Evolutionary conservation across 1,140 invertebrate genomes (phyloP), one percentile per base, ranked within the genome.

Genomic region (Hycleus cichorii): DNA sequence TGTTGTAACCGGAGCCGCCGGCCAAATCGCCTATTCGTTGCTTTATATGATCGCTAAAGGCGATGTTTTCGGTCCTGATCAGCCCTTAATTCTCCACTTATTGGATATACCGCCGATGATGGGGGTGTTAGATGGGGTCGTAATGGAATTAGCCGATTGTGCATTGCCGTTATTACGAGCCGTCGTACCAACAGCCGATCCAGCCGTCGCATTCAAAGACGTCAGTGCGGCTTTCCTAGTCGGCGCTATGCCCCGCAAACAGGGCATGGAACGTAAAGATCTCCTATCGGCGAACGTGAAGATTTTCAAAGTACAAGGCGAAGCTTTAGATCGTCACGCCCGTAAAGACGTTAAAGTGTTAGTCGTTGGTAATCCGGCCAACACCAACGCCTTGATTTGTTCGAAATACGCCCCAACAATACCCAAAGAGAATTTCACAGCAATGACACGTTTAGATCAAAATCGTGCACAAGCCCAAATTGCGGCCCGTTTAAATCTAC

Each of bases 191-290:
- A 98, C 95, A 39, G 87, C 84, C 64, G 89, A 95, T 69, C 90
- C 91, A 42, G 85, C 83, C 49, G 85, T 83, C 44, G 97, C 92
- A 42, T 99, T 99, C 76, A 93, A 94, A 69, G 90, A 97, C 79
- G 91, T 97, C 48, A 91, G 95, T 68, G 92, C 94, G 47, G 97
- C 95, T n/a, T 98, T 99, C 71, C 78, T 99, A 46, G 95, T 99
- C 40, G 97, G 97, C 44, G 88, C 97, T 4, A 99, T 99, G 97
- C 97, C 97, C 0, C 84, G 97, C 11, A 91, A 89, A 70, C 91
- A 99, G 72, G 97, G 97, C 45, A 99, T 99, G 97, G 97, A 99
- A 74, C 83, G 97, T 42, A 99, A 98, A 76, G 97, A 99, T 74
- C 75, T 93, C 25, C 72, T 91, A 0, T 89, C 93, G 40, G 96